Evolutionary conservation across 2,797 vertebrate genomes (phyloP), one percentile per base, ranked within the genome.

Genomic region (Pantherophis vulpinus): DNA sequence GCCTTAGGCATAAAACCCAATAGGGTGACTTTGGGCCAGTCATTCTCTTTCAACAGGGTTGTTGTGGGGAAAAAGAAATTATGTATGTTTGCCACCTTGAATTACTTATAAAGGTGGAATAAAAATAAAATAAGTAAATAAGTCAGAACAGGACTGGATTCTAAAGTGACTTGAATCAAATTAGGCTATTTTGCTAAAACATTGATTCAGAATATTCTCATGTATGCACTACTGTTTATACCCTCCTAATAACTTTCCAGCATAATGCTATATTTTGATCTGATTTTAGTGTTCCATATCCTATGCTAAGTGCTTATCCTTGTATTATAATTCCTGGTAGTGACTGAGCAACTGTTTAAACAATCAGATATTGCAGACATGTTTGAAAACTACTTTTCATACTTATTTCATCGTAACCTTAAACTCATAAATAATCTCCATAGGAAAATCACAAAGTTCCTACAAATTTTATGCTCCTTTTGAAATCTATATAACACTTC

Each of bases 401-500:
- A 88, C 83, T 92, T 79, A 70, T 42, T 92, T 92, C 55, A 58
- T 58, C 27, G 4, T 92, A 88, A 88, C 32, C 63, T 51, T 18
- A 54, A 29, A 74, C 55, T 79, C 20, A n/a, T 54, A 16, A 32
- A 18, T 61, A 61, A 47, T 92, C 51, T 79, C 27, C 66, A 61
- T 74, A 83, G 87, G 29, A 89, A 60, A 88, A 54, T 88, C 55
- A n/a, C 37, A 60, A 8, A 83, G 42, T 92, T 54, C 29, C 18
- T 89, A 14, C 66, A 32, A 88, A 89, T 89, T 18, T 61, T 61
- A 13, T 60, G 37, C 55, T 89, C 88, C 42, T 70, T 89, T 89
- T 92, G 55, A 89, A 92, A 92, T 79, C 37, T 59, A 29, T 56
- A 32, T 89, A 92, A 59, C 51, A 58, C 91, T 47, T 88, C 61